Base-by-base conservation (phyloP, 1,140 invertebrate genomes). In the Drosophila rufa region DNA sequence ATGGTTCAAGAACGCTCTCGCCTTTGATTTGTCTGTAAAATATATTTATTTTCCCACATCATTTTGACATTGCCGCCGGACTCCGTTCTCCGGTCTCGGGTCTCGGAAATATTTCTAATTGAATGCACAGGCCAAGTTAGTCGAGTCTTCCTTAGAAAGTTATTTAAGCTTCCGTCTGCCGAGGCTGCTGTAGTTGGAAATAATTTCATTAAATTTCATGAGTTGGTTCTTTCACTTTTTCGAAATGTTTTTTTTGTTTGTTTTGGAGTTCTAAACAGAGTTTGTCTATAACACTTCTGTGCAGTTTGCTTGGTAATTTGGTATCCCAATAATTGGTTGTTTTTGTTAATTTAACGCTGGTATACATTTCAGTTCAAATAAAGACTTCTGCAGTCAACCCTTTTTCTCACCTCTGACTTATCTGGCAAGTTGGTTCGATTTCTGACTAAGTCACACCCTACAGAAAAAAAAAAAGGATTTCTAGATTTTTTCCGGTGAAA, bases 191-290 rank as follows among this genome's bases (percentile, higher is more conserved):
- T 30, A 57, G 48, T 38, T 56, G 30, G 40, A 69, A 84, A 84
- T 84, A 83, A 83, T 77, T 87, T 87, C 83, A 87, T 87, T 87
- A 87, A 83, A 77, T 87, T 83, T 61, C 80, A 77, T 87, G 83
- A 87, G 76, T 80, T 77, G 70, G 67, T 61, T 38, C 64, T 86
- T 77, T 77, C 2, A 11, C 22, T 40, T 30, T 45, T 46, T 33
- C 15, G 14, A 51, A 36, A 38, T 17, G n/a, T 50, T 64, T 51
- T 60, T 55, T 40, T 19, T 30, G 30, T 9, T 33, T 11, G 2
- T 36, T 3, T 11, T 8, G 1, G 33, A 36, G 33, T 36, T 25
- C 22, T 3, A 25, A 25, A 25, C 9, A 3, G 8, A 3, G 33
- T 36, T 17, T 11, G 55, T 42, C 8, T n/a, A 38, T 47, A 47